Conservation (phyloP, 2,888 invertebrate species). For the Pristionchus japonicus region DNA sequence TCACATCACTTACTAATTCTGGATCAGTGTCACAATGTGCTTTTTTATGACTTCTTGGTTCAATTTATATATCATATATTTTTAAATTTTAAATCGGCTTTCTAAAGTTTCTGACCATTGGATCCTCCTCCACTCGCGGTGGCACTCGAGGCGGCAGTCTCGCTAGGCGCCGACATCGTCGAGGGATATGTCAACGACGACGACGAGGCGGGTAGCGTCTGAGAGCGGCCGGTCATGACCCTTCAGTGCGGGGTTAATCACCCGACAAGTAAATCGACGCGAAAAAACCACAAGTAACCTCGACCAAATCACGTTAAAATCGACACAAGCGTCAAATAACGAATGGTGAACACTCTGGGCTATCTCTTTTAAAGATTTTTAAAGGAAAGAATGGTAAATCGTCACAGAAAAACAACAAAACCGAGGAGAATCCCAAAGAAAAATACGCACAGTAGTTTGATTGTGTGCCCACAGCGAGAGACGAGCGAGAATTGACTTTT, state of each 20-base stretch:
- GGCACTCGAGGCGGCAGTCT: not conserved
- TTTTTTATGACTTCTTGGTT: no score
- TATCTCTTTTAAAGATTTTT: not conserved
- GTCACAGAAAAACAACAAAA: not conserved
- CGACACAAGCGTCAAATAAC: not conserved
- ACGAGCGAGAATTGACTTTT: not conserved
- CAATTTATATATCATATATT: no score
- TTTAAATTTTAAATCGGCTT: no score
- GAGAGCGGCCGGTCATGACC: conserved; percentile 32
- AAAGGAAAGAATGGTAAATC: not conserved
- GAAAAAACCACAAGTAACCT: not conserved
- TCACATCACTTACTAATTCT: no score
- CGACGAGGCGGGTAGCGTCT: not conserved
- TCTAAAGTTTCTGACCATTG: conserved; percentile 17
- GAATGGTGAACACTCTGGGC: not conserved
- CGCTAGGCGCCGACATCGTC: not conserved
- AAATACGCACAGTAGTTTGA: not conserved
- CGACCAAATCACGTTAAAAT: not conserved
- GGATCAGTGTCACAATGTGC: no score
- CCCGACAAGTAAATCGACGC: not conserved
- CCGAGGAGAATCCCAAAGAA: not conserved
- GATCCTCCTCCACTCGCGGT: not conserved
- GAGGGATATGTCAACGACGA: not conserved
- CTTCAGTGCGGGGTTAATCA: not conserved
- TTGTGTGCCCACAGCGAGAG: conserved; percentile 15